Evolutionary conservation across 1,140 invertebrate genomes (phyloP).

Genomic region (Nephila pilipes): DNA sequence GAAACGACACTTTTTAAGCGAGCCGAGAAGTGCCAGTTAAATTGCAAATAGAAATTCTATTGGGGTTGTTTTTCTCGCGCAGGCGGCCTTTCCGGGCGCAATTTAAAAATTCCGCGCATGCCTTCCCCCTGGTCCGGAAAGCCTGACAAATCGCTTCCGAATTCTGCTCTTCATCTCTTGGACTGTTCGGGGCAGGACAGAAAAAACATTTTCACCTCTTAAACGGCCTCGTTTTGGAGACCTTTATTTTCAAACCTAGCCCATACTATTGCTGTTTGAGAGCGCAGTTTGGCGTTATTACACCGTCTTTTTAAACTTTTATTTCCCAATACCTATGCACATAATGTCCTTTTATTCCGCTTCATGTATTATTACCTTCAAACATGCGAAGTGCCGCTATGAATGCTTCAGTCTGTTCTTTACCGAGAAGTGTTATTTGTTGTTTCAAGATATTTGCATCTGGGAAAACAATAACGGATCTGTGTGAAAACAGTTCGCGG

Average conservation of each 20-base stretch:
- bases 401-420: not conserved
- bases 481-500: conserved; percentile 5
- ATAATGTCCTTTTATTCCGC: conserved; percentile 11
- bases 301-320: conserved; percentile 32
- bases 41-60: conserved; percentile 77
- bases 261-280: not conserved
- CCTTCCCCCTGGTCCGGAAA: not conserved
- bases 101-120: conserved; percentile 76
- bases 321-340: conserved; percentile 47
- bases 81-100: conserved; percentile 54
- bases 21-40: conserved; percentile 57
- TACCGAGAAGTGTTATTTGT: not conserved
- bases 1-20: conserved; percentile 74
- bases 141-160: conserved; percentile 60
- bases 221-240: conserved; percentile 44
- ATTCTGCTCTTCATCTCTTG: conserved; percentile 57
- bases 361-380: conserved; percentile 33
- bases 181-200: not conserved
- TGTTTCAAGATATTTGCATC: conserved; percentile 30
- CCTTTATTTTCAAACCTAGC: conserved; percentile 32
- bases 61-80: conserved; percentile 67
- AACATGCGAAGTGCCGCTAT: not conserved
- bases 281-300: conserved; percentile 34
- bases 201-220: conserved; percentile 33
- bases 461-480: not conserved